Percentiles rank a stretch among this genome's conserved stretches.
These are phyloP conservation scores for Sylvilagus bachmani DNA, from an alignment of 2,113 vertebrate species.

Conservation along the genomic window DNA sequence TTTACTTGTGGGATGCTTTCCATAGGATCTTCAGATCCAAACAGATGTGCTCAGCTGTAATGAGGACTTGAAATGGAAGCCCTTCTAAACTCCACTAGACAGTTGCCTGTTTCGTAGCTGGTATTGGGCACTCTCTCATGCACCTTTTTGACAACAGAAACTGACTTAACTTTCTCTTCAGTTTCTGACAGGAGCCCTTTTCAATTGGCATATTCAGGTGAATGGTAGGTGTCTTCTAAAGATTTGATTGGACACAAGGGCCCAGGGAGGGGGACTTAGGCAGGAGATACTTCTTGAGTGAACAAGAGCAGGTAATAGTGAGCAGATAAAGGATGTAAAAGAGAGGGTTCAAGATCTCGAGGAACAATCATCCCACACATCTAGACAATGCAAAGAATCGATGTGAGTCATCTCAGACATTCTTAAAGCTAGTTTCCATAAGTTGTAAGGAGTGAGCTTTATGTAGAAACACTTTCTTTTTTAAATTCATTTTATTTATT, in stretches of 20 bases:
- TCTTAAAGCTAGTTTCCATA: not conserved
- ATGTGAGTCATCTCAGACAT: not conserved
- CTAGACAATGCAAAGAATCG: not conserved
- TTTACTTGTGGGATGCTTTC: not conserved
- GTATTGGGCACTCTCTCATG: not conserved
- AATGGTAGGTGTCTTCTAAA: not conserved
- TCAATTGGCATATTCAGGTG: not conserved
- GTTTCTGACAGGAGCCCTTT: not conserved
- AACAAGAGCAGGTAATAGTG: not conserved
- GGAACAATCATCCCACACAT: not conserved
- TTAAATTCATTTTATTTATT: no score
- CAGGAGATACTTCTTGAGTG: not conserved
- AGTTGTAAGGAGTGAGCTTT: not conserved
- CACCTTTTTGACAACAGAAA: not conserved
- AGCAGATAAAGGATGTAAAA: not conserved
- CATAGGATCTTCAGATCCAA: not conserved
- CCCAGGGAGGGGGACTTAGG: not conserved
- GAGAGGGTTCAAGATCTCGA: not conserved
- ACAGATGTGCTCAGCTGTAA: not conserved
- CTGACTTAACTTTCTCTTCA: not conserved
- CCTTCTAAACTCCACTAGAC: not conserved
- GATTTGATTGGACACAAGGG: not conserved
- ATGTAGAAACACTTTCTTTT: not conserved
- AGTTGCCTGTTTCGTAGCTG: not conserved
- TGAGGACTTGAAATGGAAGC: not conserved